A percentile compares a stretch with the other conserved stretches of the same genome.
These are phyloP conservation scores for Ciconia stormi DNA, from an alignment of 2,113 vertebrate species.

Conservation along the genomic window DNA sequence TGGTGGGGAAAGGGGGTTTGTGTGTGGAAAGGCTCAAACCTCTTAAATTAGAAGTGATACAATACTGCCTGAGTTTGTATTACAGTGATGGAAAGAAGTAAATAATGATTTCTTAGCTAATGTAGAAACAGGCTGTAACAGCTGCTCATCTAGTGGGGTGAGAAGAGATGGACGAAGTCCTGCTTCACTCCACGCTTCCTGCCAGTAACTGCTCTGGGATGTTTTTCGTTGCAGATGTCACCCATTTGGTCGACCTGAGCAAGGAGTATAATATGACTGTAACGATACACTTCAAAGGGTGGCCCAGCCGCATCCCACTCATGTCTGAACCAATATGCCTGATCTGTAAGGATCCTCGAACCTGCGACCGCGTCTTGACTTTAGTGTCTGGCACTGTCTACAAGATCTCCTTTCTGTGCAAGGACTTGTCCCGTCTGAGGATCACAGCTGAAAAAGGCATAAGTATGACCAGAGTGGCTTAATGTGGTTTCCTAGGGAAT, in stretches of 20 bases:
- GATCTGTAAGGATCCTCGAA: constrained; percentile 77
- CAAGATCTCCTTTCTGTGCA: constrained; percentile 86
- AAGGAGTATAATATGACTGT: constrained; percentile 71
- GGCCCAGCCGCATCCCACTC: background rate
- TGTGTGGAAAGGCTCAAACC: background rate
- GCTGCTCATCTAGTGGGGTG: background rate
- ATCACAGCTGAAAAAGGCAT: constrained; percentile 79
- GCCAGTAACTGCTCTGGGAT: background rate
- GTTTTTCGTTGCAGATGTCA: constrained; percentile 58
- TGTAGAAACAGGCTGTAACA: background rate
- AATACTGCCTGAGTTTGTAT: background rate
- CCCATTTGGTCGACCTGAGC: constrained; percentile 78
- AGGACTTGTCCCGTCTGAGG: constrained; percentile 75
- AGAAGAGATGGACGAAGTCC: background rate
- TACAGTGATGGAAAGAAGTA: background rate
- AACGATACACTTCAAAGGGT: constrained; percentile 71
- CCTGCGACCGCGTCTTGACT: constrained; percentile 70
- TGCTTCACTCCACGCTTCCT: background rate
- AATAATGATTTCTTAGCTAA: background rate
- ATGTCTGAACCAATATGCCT: constrained; percentile 74
- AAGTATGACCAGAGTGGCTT: constrained; percentile 70
- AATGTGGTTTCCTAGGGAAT: background rate
- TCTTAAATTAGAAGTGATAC: background rate
- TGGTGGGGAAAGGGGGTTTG: background rate
- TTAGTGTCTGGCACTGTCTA: constrained; percentile 71